Conservation (phyloP, 2,888 invertebrate species). For the Apeira syringaria region DNA sequence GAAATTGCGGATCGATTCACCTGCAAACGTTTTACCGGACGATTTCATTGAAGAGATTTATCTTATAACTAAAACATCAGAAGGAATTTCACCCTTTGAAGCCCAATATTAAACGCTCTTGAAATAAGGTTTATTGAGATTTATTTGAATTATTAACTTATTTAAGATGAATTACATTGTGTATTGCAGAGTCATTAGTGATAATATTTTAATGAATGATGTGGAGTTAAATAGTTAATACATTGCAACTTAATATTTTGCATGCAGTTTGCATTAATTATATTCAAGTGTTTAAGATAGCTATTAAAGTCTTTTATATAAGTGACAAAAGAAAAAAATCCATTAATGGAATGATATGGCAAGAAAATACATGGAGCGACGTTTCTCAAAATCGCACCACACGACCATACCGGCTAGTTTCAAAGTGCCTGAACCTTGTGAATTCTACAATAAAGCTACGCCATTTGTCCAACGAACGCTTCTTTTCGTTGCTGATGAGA, state of each 20-base stretch:
- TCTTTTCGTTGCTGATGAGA: constrained; percentile 75
- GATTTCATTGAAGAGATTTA: constrained; percentile 13
- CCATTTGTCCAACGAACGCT: constrained; percentile 78
- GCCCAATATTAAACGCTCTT: constrained; percentile 35
- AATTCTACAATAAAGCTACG: constrained; percentile 79
- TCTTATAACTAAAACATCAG: too few species aligned
- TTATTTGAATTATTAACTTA: too few species aligned
- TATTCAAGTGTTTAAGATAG: too few species aligned
- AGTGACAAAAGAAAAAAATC: too few species aligned
- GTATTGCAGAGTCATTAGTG: too few species aligned
- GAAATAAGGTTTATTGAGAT: constrained; percentile 27
- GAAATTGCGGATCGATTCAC: constrained; percentile 26
- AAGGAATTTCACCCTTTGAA: too few species aligned
- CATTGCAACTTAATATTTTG: too few species aligned
- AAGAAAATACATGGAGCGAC: constrained; percentile 82
- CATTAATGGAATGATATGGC: constrained; percentile 72
- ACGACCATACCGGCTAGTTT: constrained; percentile 76
- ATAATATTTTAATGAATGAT: too few species aligned
- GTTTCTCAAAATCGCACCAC: constrained; percentile 71
- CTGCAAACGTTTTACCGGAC: constrained; percentile 18
- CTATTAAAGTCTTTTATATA: too few species aligned
- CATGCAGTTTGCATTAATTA: too few species aligned
- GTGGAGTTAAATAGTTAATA: too few species aligned
- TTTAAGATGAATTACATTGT: too few species aligned
- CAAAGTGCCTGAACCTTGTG: constrained; percentile 73